A percentile compares a stretch with the other conserved stretches of the same genome.
phyloP scores from a whole-genome alignment of 2,113 vertebrate genomes.

The Equus przewalskii region DNA sequence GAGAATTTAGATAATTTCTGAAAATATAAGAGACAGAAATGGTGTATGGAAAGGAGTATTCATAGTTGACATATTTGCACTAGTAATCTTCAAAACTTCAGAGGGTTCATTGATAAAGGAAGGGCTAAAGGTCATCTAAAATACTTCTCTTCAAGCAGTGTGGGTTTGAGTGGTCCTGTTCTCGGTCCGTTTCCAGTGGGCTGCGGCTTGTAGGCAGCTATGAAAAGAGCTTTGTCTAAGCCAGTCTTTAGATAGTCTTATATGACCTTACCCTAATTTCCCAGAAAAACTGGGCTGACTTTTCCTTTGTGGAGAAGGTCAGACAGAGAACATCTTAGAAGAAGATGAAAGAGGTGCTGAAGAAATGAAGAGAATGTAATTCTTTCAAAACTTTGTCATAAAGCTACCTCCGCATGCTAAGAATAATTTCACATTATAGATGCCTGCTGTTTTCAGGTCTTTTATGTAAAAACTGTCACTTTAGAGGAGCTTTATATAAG shows the following conservation, averaged over 20 bases:
- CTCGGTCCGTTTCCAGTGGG: constrained; percentile 77
- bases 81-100: constrained; percentile 69
- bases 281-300: constrained; percentile 72
- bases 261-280: constrained; percentile 80
- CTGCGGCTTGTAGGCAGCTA: constrained; percentile 79
- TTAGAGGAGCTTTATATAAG: constrained; percentile 69
- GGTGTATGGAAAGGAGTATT: neutral
- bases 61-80: neutral
- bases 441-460: constrained; percentile 75
- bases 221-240: constrained; percentile 86
- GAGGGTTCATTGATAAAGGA: constrained; percentile 75
- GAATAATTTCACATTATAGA: constrained; percentile 74
- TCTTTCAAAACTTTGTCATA: constrained; percentile 78
- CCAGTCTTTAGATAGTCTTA: constrained; percentile 78
- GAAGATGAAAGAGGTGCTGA: constrained; percentile 78
- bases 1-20: constrained; percentile 51
- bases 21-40: constrained; percentile 46
- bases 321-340: constrained; percentile 84
- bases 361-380: constrained; percentile 80
- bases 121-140: constrained; percentile 79
- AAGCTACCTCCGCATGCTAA: constrained; percentile 75
- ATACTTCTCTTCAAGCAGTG: constrained; percentile 71
- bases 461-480: constrained; percentile 82
- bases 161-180: constrained; percentile 78
- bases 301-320: constrained; percentile 84